A percentile compares a stretch with the other conserved stretches of the same genome.
Conservation (phyloP, 2,113 vertebrate genomes). For the Lamprotornis superbus region DNA sequence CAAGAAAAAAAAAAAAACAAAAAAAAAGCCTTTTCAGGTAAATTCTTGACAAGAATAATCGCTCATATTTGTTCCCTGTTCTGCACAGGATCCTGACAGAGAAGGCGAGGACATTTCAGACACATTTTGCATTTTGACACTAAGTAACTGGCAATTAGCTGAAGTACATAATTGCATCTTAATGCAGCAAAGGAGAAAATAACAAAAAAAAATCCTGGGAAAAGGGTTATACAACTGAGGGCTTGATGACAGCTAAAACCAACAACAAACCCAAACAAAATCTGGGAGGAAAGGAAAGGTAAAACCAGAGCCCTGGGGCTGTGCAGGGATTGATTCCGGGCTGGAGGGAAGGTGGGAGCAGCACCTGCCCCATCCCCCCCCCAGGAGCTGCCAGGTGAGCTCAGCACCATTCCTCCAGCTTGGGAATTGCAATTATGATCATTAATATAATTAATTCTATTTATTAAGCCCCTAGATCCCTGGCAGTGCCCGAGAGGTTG, state of each 20-base stretch:
- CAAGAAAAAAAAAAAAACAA: conserved; percentile 16
- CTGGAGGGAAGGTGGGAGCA: not conserved
- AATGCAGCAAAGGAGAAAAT: conserved; percentile 39
- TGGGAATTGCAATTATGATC: accelerated
- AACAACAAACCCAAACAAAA: not conserved
- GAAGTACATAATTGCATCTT: conserved; percentile 53
- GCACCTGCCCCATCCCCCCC: not conserved
- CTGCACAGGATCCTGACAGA: not conserved
- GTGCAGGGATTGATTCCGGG: not conserved
- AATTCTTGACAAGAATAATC: not conserved
- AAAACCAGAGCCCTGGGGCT: not conserved
- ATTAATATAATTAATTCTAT: too few species aligned
- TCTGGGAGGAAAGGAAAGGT: accelerated
- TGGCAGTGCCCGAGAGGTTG: not conserved
- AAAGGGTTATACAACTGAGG: not conserved
- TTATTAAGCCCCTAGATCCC: not conserved
- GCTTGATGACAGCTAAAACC: not conserved
- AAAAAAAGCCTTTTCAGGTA: not conserved
- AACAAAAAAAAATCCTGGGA: not conserved
- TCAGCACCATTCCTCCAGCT: accelerated
- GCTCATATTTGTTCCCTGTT: not conserved
- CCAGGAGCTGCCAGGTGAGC: not conserved
- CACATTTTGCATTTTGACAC: conserved; percentile 54
- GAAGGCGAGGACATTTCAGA: conserved; percentile 1
- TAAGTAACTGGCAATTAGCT: conserved; percentile 58